Evolutionary conservation across 2,797 vertebrate species (phyloP).

Genomic region (Hemibagrus guttatus): DNA sequence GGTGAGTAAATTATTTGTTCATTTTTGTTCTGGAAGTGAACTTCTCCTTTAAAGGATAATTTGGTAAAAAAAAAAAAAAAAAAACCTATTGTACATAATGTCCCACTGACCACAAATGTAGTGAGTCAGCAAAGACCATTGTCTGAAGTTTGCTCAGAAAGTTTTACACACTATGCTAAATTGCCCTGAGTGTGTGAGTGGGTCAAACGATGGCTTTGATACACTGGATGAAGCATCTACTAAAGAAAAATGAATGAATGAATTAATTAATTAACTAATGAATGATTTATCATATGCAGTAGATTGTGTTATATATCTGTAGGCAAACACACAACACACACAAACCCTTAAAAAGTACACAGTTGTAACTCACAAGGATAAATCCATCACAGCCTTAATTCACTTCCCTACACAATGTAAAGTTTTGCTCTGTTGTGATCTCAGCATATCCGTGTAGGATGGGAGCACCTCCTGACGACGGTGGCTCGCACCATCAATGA

Average conservation of each 20-base stretch:
- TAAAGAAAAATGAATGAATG: too few species aligned
- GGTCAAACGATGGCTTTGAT: neutral
- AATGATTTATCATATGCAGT: neutral
- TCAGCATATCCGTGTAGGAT: constrained; percentile 86
- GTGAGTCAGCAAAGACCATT: neutral
- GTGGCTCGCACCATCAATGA: constrained; percentile 88
- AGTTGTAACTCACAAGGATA: neutral
- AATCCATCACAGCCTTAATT: neutral
- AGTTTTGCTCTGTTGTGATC: neutral
- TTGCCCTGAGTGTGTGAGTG: neutral
- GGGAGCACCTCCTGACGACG: constrained; percentile 85
- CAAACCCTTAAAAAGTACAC: neutral
- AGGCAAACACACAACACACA: neutral
- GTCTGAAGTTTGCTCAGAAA: neutral
- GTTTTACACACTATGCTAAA: neutral
- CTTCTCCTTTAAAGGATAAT: too few species aligned
- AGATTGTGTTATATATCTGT: neutral
- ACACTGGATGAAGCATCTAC: neutral
- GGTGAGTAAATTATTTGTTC: too few species aligned
- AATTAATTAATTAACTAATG: neutral
- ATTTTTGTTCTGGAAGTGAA: too few species aligned
- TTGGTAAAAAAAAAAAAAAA: too few species aligned
- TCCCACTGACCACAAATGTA: too few species aligned
- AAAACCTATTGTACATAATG: neutral
- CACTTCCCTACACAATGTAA: neutral